These are phyloP conservation scores for Petroica traversi DNA, from an alignment of 2,113 vertebrate genomes.

Conservation along the genomic window DNA sequence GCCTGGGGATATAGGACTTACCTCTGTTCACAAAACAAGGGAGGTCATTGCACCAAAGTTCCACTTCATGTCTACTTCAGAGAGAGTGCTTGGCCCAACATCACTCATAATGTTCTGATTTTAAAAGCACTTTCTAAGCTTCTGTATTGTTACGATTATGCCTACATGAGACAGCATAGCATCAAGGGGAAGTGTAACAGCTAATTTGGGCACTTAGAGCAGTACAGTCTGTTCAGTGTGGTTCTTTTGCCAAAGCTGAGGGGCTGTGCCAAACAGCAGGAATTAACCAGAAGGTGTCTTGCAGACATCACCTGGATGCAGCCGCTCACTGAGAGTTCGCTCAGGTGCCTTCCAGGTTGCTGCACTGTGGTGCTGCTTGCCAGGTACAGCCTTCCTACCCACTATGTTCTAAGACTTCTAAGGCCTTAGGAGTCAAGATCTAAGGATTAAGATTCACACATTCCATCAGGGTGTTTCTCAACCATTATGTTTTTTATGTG, in stretches of 20 bases:
- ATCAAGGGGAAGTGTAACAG: neutral
- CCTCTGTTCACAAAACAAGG: neutral
- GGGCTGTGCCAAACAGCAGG: neutral
- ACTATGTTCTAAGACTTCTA: neutral
- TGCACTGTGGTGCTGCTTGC: neutral
- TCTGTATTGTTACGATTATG: accelerated
- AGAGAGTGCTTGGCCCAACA: neutral
- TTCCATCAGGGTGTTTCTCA: neutral
- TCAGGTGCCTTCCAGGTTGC: neutral
- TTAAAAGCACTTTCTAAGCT: neutral
- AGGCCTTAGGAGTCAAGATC: neutral
- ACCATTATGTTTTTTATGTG: neutral
- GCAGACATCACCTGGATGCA: neutral
- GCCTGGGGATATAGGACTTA: neutral
- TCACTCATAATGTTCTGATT: neutral
- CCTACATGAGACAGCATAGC: neutral
- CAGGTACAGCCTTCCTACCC: neutral
- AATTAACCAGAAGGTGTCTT: neutral
- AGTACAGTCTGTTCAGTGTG: neutral
- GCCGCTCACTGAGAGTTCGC: accelerated
- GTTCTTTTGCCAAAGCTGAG: neutral
- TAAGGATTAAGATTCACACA: neutral
- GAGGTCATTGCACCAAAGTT: neutral
- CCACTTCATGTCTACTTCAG: neutral
- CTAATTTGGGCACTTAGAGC: neutral